Evolutionary conservation across 2,113 vertebrate genomes (phyloP).

Genomic region (Emydura subglobosa): DNA sequence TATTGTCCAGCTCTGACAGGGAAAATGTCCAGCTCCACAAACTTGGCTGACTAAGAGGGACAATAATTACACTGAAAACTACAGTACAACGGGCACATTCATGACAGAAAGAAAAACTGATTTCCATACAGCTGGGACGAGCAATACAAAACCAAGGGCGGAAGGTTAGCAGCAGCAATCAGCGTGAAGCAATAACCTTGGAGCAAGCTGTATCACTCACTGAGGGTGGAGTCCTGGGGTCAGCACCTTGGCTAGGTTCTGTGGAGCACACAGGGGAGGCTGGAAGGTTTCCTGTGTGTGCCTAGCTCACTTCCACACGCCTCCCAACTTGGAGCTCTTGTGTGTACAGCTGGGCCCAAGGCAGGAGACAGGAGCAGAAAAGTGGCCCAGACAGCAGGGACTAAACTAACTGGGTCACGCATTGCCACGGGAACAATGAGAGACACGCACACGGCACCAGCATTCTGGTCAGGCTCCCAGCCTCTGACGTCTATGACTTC

Average conservation of each 20-base stretch:
- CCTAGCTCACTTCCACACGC: background rate
- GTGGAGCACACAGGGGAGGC: background rate
- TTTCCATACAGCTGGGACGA: conserved; percentile 37
- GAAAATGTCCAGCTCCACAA: conserved; percentile 64
- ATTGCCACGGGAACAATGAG: fast-evolving
- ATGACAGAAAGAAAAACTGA: conserved; percentile 51
- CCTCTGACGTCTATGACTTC: fast-evolving
- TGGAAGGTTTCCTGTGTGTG: fast-evolving
- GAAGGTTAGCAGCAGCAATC: background rate
- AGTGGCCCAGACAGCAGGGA: background rate
- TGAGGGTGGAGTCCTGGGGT: background rate
- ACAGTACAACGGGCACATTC: conserved; percentile 65
- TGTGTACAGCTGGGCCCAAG: fast-evolving
- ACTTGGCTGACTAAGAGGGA: conserved; percentile 75
- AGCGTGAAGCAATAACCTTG: background rate
- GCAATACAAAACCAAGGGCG: conserved; percentile 16
- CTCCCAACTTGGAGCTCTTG: background rate
- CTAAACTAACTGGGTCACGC: background rate
- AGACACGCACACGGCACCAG: fast-evolving
- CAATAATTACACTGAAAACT: conserved; percentile 71
- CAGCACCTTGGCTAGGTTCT: background rate
- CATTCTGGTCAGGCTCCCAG: fast-evolving
- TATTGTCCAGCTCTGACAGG: conserved; percentile 52
- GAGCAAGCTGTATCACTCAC: conserved; percentile 40
- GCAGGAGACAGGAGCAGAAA: fast-evolving